Evolutionary conservation across 2,888 invertebrate genomes (phyloP).

Genomic region (Tinea pellionella): DNA sequence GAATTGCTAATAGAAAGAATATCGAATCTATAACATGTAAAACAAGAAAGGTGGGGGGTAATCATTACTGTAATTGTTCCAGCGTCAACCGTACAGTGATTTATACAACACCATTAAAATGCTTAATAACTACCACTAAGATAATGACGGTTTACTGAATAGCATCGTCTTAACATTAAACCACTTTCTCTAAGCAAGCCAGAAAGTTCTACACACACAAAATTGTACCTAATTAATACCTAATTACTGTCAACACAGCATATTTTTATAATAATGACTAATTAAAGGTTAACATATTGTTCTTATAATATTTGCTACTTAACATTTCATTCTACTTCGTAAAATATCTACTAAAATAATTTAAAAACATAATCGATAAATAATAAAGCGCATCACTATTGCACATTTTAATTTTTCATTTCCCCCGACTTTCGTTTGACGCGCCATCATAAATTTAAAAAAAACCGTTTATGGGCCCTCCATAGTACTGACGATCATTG

Average conservation of each 20-base stretch:
- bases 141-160: slow-evolving; percentile 60
- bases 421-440: neutral
- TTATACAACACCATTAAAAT: slow-evolving; percentile 21
- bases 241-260: neutral
- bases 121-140: slow-evolving; percentile 34
- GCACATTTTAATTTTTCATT: neutral
- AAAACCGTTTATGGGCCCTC: too few species aligned
- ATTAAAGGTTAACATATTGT: neutral
- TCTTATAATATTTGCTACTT: neutral
- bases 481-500: too few species aligned
- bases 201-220: neutral
- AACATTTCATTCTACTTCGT: neutral
- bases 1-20: too few species aligned
- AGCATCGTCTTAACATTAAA: neutral
- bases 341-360: neutral
- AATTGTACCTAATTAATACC: neutral
- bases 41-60: neutral
- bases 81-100: slow-evolving; percentile 57
- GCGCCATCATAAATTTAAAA: neutral
- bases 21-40: too few species aligned
- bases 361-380: neutral
- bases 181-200: neutral
- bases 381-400: neutral
- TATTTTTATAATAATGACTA: neutral
- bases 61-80: slow-evolving; percentile 41